Percentiles rank a stretch among this genome's conserved stretches.
phyloP scores from a whole-genome alignment of 1,140 invertebrate species.

The Thaumetopoea pityocampa region DNA sequence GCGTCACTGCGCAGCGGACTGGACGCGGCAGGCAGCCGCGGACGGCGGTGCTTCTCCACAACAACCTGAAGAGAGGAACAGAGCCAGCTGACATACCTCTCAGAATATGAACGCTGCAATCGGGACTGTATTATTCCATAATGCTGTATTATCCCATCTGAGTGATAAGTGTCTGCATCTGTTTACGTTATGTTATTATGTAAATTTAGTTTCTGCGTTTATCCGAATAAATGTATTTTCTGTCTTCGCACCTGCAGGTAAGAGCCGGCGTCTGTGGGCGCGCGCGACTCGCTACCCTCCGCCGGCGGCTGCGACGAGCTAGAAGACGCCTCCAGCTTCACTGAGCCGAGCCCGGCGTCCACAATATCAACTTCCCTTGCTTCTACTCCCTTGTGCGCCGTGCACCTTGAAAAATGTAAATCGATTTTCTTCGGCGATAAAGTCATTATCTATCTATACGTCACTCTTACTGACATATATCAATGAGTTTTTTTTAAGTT shows the following conservation, averaged over 20 bases:
- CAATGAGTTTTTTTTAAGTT: no score
- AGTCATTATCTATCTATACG: slow-evolving; percentile 13
- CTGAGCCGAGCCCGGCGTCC: slow-evolving; percentile 13
- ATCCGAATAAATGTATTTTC: no score
- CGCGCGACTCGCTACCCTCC: neutral
- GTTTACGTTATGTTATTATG: no score
- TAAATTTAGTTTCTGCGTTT: no score
- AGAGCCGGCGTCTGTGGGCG: slow-evolving; percentile 1
- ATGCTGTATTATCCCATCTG: no score
- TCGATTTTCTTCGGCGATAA: slow-evolving; percentile 10
- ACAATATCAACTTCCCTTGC: slow-evolving; percentile 23
- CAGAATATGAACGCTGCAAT: no score
- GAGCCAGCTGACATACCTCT: no score
- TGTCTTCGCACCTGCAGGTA: slow-evolving; percentile 9
- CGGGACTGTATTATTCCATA: no score
- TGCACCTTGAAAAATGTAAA: slow-evolving; percentile 16
- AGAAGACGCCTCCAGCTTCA: neutral
- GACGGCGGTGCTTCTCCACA: slow-evolving; percentile 16
- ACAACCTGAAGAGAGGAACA: slow-evolving; percentile 11
- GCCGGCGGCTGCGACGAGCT: neutral
- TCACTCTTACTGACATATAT: no score
- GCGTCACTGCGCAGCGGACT: slow-evolving; percentile 8
- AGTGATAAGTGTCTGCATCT: no score
- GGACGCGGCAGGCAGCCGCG: slow-evolving; percentile 8
- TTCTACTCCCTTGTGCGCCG: slow-evolving; percentile 21